Evolutionary conservation across 2,113 vertebrate genomes (phyloP), one percentile per base, ranked within the genome.

Genomic region (Phyllostomus hastatus): DNA sequence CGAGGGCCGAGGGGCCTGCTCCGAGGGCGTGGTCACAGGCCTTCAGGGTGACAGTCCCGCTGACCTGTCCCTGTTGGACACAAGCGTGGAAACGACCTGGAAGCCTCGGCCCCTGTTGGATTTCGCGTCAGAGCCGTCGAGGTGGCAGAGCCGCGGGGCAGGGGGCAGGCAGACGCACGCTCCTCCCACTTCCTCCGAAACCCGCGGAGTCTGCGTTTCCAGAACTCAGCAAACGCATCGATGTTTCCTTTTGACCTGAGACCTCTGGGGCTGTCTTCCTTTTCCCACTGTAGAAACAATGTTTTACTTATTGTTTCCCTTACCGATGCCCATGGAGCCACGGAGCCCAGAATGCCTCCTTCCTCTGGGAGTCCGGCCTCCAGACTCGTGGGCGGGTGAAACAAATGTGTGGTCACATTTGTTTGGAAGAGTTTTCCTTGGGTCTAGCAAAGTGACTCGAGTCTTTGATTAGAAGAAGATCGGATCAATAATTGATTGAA

Each of bases 341-440:
- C 89, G 46, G 64, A 96, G 94, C n/a, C 46, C 52, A 88, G 14
- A 91, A 82, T 96, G 94, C 91, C 95, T 70, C 48, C 52, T 84
- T 97, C 96, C 96, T 73, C 92, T 93, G 90, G 20, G 61, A 95
- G 70, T 75, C 98, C 89, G 96, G 76, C 81, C 95, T 97, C 97
- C 96, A 95, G 57, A 97, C 90, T 94, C 64, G 38, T 38, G 76
- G 82, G 35, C 52, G 89, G 94, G 69, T 79, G 84, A 89, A 83
- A 92, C 72, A 85, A 85, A 50, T 66, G 0, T 2, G 8, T n/a
- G 10, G n/a, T 5, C 46, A 48, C 57, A 64, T 76, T 33, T 57
- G 16, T 35, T 33, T 54, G 35, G 31, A 19, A 33, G 24, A n/a
- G 16, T 7, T 46, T 88, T 52, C 72, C 78, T 86, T 75, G 80